phyloP scores from a whole-genome alignment of 1,140 invertebrate genomes.

The Cyclina sinensis region DNA sequence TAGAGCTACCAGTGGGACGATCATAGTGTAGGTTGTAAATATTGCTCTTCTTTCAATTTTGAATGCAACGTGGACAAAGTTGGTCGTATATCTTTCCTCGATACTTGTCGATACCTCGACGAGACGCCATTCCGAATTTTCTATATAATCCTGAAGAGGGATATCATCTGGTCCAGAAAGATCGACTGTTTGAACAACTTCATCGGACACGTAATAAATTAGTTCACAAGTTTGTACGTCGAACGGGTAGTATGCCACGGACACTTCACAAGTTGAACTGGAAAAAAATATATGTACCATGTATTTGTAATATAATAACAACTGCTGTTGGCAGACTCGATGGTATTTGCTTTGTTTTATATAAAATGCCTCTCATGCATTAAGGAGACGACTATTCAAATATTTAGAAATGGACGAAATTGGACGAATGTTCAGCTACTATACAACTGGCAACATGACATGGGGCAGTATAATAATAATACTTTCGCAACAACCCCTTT shows the following conservation, averaged over 20 bases:
- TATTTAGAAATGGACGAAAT: no score
- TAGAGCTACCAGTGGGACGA: constrained; percentile 7
- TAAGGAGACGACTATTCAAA: no score
- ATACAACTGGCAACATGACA: no score
- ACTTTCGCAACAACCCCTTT: no score
- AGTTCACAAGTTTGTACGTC: constrained; percentile 28
- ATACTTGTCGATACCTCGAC: background rate
- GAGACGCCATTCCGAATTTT: constrained; percentile 39
- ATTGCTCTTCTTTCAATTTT: background rate
- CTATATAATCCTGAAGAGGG: background rate
- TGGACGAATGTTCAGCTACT: no score
- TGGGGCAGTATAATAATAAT: no score
- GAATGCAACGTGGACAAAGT: background rate
- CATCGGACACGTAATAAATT: constrained; percentile 10
- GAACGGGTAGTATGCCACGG: constrained; percentile 25
- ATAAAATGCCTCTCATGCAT: no score
- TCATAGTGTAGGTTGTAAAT: constrained; percentile 29
- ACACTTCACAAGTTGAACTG: constrained; percentile 21
- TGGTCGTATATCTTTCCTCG: background rate
- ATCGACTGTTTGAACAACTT: background rate
- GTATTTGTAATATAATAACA: no score
- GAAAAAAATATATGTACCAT: no score
- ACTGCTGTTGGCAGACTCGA: no score
- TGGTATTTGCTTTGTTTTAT: no score
- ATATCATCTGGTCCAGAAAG: background rate